phyloP scores from a whole-genome alignment of 2,888 invertebrate species.

The Macrostomum cliftonense region DNA sequence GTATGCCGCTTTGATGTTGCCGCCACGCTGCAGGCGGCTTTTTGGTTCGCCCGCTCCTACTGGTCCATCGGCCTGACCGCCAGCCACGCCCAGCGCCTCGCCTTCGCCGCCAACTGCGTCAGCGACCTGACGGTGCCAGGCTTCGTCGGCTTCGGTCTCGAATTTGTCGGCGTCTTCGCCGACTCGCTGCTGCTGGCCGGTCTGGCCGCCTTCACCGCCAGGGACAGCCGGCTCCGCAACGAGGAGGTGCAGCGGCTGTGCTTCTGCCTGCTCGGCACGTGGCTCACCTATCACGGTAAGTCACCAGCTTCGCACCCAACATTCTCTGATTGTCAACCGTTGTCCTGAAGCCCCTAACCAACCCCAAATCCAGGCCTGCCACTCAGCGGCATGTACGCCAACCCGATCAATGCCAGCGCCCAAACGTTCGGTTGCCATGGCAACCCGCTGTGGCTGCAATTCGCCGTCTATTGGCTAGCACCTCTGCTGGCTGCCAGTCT shows the following conservation, averaged over 20 bases:
- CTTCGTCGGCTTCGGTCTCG: conserved; percentile 8
- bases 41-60: conserved; percentile 3
- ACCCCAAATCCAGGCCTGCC: conserved; percentile 65
- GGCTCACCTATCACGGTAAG: too few relatives aligned
- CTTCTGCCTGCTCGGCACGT: too few relatives aligned
- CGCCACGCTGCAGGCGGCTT: not conserved
- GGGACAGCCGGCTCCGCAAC: too few relatives aligned
- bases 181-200: conserved; percentile 4
- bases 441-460: conserved; percentile 59
- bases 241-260: too few relatives aligned
- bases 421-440: conserved; percentile 70
- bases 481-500: conserved; percentile 46
- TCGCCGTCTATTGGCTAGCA: conserved; percentile 75
- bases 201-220: too few relatives aligned
- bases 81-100: conserved; percentile 2
- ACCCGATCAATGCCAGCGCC: conserved; percentile 72
- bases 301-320: too few relatives aligned
- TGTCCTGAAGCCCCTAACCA: too few relatives aligned
- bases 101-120: not conserved
- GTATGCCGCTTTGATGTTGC: not conserved
- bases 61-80: conserved; percentile 10
- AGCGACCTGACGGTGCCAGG: conserved; percentile 10
- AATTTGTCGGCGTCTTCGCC: conserved; percentile 8
- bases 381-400: conserved; percentile 78
- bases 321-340: too few relatives aligned